These are phyloP conservation scores for Monochamus saltuarius DNA, from an alignment of 1,140 invertebrate genomes.

Conservation along the genomic window DNA sequence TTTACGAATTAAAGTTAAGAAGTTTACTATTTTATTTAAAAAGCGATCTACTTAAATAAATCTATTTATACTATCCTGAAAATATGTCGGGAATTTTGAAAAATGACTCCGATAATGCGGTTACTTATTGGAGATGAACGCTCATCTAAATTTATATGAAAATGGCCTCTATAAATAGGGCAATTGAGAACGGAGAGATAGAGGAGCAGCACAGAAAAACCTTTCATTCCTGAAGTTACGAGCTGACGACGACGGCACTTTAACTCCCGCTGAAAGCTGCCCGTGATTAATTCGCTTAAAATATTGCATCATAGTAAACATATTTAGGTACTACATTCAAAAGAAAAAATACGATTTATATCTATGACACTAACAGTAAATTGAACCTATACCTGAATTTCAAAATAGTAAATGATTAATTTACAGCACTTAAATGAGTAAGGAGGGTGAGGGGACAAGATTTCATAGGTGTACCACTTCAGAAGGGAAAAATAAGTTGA, in stretches of 20 bases:
- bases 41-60: slow-evolving; percentile 28
- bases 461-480: too few species aligned
- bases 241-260: slow-evolving; percentile 44
- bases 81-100: slow-evolving; percentile 38
- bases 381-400: too few species aligned
- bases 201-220: slow-evolving; percentile 14
- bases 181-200: slow-evolving; percentile 24
- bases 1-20: slow-evolving; percentile 10
- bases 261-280: slow-evolving; percentile 28
- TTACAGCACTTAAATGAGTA: too few species aligned
- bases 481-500: too few species aligned
- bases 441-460: too few species aligned
- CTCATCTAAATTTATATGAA: slow-evolving; percentile 30
- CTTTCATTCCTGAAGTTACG: slow-evolving; percentile 35
- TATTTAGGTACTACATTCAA: too few species aligned
- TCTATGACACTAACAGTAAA: too few species aligned
- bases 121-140: slow-evolving; percentile 35
- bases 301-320: slow-evolving; percentile 12
- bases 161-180: slow-evolving; percentile 37
- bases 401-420: too few species aligned
- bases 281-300: slow-evolving; percentile 24
- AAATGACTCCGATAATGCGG: slow-evolving; percentile 38
- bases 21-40: slow-evolving; percentile 29
- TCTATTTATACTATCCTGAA: slow-evolving; percentile 31
- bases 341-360: too few species aligned